Percentiles rank a stretch among this genome's conserved stretches.
Conservation (phyloP, 2,888 invertebrate genomes). For the Melieria omissa region DNA sequence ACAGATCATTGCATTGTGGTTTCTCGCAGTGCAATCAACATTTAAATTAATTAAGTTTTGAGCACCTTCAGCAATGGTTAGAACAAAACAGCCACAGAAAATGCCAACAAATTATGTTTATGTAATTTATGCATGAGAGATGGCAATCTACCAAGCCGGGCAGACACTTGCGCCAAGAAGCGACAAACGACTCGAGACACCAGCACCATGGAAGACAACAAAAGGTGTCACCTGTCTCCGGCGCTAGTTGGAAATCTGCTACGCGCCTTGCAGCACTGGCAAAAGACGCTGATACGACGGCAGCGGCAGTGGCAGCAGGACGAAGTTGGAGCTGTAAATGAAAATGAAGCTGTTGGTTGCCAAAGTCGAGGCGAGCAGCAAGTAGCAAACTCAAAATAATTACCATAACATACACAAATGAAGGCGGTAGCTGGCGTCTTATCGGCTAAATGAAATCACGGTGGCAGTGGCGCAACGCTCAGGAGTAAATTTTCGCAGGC, state of each 20-base stretch:
- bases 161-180: constrained; percentile 40
- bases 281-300: constrained; percentile 11
- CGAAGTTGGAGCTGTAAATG: constrained; percentile 20
- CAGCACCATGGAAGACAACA: constrained; percentile 48
- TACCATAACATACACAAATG: not conserved
- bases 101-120: constrained; percentile 25
- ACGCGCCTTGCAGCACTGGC: constrained; percentile 1
- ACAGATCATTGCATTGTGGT: no score
- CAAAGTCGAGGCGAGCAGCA: constrained; percentile 16
- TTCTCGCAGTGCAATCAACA: no score
- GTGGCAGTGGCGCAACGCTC: constrained; percentile 8
- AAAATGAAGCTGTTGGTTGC: constrained; percentile 26
- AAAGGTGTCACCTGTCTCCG: constrained; percentile 48
- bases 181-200: constrained; percentile 34
- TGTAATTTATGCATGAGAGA: constrained; percentile 48
- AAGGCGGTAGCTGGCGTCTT: constrained; percentile 23
- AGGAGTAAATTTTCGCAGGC: constrained; percentile 31
- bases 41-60: no score
- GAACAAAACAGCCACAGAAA: not conserved
- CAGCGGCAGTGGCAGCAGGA: constrained; percentile 11
- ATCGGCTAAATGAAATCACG: constrained; percentile 37
- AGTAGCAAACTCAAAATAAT: constrained; percentile 12
- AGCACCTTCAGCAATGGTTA: no score
- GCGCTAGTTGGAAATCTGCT: constrained; percentile 33
- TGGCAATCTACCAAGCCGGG: constrained; percentile 43